Conservation (phyloP, 2,888 invertebrate species). For the Dicranocentrus wangi region DNA sequence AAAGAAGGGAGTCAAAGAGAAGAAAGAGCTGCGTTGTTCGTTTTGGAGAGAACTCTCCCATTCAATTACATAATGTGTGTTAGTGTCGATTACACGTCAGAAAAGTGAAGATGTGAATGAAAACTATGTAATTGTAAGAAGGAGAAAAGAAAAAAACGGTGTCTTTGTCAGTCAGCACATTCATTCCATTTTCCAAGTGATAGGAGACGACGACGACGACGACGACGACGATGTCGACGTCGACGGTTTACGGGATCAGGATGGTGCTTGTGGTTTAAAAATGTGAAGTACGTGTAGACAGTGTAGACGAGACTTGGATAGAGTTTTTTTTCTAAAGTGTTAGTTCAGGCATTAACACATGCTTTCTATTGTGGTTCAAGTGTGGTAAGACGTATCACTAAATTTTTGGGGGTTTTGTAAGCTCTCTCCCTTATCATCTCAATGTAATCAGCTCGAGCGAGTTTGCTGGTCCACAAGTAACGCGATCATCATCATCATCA, state of each 20-base stretch:
- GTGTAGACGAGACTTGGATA: not conserved
- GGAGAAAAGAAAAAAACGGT: too few relatives aligned
- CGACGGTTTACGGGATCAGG: slow-evolving; percentile 7
- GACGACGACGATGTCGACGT: too few relatives aligned
- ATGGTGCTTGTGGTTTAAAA: not conserved
- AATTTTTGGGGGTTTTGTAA: not conserved
- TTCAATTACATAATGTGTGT: slow-evolving; percentile 16
- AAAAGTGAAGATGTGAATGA: slow-evolving; percentile 20
- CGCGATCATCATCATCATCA: not conserved
- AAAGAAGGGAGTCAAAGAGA: too few relatives aligned
- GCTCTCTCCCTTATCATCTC: not conserved
- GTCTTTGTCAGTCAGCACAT: not conserved
- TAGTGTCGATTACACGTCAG: slow-evolving; percentile 5
- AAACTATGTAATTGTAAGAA: too few relatives aligned
- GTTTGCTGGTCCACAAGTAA: not conserved
- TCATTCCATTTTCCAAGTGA: not conserved
- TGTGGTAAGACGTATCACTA: too few relatives aligned
- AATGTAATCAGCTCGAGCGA: not conserved
- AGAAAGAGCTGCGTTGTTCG: too few relatives aligned
- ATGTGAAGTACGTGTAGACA: not conserved
- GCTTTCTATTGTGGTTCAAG: not conserved
- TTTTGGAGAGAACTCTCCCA: too few relatives aligned
- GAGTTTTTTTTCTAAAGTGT: not conserved
- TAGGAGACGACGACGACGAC: too few relatives aligned
- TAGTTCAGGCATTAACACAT: too few relatives aligned